These are phyloP conservation scores for Dermochelys coriacea DNA, from an alignment of 2,797 vertebrate genomes.

Conservation along the genomic window DNA sequence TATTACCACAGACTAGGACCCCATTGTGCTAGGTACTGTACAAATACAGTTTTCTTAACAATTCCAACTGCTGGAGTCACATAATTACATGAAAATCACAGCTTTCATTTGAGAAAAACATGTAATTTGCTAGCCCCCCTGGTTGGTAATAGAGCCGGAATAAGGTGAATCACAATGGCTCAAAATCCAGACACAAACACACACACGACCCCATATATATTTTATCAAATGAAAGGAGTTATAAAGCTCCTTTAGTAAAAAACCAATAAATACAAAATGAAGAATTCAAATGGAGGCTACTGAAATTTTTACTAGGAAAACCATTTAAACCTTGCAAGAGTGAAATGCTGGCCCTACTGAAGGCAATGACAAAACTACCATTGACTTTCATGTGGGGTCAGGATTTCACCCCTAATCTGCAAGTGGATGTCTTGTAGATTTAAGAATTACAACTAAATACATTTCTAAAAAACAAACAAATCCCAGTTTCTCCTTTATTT, in stretches of 20 bases:
- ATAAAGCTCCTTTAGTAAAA: background rate
- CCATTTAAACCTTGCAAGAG: background rate
- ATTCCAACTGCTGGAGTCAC: rapidly evolving
- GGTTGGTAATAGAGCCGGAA: slow-evolving; percentile 21
- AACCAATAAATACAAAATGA: background rate
- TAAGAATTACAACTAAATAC: background rate
- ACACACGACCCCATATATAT: background rate
- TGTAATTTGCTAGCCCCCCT: background rate
- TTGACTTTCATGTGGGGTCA: background rate
- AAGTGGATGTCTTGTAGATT: background rate
- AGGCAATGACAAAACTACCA: background rate
- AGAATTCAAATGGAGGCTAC: background rate
- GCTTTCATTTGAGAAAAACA: slow-evolving; percentile 25
- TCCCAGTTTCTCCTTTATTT: background rate
- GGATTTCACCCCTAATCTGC: background rate
- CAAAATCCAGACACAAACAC: background rate
- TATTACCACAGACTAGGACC: background rate
- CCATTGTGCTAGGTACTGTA: background rate
- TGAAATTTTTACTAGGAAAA: background rate
- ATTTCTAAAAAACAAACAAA: background rate
- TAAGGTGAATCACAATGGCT: background rate
- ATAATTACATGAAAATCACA: background rate
- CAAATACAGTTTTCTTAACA: slow-evolving; percentile 8
- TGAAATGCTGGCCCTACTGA: background rate
- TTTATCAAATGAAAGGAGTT: background rate